Base-by-base conservation (phyloP, 2,888 invertebrate genomes). In the Aspidiotus rigidus region DNA sequence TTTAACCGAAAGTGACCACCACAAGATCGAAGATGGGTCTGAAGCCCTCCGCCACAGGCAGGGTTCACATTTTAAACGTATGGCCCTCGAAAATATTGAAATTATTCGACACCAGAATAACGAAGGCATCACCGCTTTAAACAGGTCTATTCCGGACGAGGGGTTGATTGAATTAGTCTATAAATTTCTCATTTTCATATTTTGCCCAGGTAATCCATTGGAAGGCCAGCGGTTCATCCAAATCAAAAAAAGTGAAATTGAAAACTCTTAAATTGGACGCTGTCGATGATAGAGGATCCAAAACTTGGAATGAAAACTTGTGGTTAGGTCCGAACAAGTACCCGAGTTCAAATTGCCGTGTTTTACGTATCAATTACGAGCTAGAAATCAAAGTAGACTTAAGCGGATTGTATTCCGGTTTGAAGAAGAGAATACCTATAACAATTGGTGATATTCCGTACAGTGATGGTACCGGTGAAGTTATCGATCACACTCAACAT, bases 391-490 rank as follows among this genome's bases (percentile, higher is more conserved):
- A 70, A 71, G 67, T 70, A 7, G 42, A 67, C 54, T 49, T 64
- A 42, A 63, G 63, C 0, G 64, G 71, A 42, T 41, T 69, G 56
- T 62, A 72, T 64, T 62, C 60, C 17, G 70, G 71, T 40, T 62
- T 70, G 39, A 40, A 59, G 44, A 17, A 69, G n/a, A 17, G 70
- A 5, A 40, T 72, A 41, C 71, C 71, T 15, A 62, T 72, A 40
- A 59, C 64, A 17, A 64, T 72, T 17, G 72, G 72, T 15, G 71
- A 72, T 61, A 70, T 72, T 40, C 64, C 72, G 17, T 67, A 71
- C 16, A 63, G 55, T 41, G 69, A n/a, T n/a, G 70, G 10, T 69
- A 60, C n/a, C 16, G 70, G 67, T 64, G 60, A 67, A 64, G 61
- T 57, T 7, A 55, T 61, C 13, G 6, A 16, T 39, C 28, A 16